Conservation (phyloP, 2,797 vertebrate species). For the Brachyrhaphis roseni region DNA sequence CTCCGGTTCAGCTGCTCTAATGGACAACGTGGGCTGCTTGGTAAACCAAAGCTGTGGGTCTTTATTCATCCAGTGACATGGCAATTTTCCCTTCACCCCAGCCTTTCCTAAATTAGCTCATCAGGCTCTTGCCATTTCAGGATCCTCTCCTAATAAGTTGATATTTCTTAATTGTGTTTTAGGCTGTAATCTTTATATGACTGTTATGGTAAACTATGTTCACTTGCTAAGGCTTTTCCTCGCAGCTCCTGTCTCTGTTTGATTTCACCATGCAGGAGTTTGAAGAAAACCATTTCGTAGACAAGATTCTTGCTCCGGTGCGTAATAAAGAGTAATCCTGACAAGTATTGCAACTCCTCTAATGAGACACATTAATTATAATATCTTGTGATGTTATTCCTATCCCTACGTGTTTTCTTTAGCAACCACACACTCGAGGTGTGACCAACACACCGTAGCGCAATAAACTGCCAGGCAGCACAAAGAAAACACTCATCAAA, state of each 20-base stretch:
- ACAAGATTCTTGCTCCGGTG: background rate
- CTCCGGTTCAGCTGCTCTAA: background rate
- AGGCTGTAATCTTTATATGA: background rate
- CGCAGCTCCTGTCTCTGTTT: background rate
- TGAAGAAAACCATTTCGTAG: background rate
- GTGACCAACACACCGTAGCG: background rate
- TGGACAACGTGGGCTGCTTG: background rate
- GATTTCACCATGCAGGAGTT: background rate
- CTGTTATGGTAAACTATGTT: background rate
- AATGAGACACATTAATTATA: background rate
- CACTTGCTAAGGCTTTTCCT: background rate
- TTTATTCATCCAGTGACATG: background rate
- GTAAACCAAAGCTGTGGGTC: background rate
- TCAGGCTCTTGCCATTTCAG: background rate
- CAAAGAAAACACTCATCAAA: background rate
- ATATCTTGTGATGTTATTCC: background rate
- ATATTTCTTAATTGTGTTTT: background rate
- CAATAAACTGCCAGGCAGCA: background rate
- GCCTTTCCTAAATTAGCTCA: background rate
- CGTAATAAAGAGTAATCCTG: background rate
- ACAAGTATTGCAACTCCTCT: background rate
- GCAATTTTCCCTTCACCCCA: slow-evolving; percentile 1
- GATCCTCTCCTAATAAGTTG: background rate
- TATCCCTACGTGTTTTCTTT: background rate
- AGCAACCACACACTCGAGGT: background rate